Evolutionary conservation across 2,888 invertebrate species (phyloP).

Genomic region (Cantharis flavilabris): DNA sequence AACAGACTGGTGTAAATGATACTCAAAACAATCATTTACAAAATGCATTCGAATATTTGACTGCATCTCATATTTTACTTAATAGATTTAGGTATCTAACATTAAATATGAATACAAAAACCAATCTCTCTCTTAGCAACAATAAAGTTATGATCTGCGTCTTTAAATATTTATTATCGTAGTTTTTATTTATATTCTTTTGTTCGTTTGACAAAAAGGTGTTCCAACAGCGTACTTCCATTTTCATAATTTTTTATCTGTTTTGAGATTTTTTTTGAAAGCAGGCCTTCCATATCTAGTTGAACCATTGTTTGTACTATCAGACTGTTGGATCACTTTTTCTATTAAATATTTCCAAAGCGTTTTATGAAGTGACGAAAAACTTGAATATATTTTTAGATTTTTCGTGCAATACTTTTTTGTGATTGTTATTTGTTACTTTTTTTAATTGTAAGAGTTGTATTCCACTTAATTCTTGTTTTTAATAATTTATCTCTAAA

Average conservation of each 20-base stretch:
- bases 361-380: neutral
- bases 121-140: neutral
- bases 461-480: neutral
- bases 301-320: neutral
- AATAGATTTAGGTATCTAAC: slow-evolving; percentile 8
- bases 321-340: neutral
- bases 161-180: neutral
- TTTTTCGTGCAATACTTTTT: neutral
- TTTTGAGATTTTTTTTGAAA: neutral
- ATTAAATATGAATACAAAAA: neutral
- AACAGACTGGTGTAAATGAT: neutral
- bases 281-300: neutral
- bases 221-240: neutral
- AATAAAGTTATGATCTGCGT: neutral
- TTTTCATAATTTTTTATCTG: neutral
- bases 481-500: neutral
- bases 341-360: neutral
- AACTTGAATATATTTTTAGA: neutral
- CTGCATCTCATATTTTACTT: slow-evolving; percentile 14
- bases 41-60: neutral
- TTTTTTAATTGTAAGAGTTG: neutral
- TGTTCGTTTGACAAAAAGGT: neutral
- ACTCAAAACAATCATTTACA: neutral
- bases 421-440: neutral
- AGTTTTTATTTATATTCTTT: neutral